These are phyloP conservation scores for Novumbra hubbsi DNA, from an alignment of 2,797 vertebrate species.

Conservation along the genomic window DNA sequence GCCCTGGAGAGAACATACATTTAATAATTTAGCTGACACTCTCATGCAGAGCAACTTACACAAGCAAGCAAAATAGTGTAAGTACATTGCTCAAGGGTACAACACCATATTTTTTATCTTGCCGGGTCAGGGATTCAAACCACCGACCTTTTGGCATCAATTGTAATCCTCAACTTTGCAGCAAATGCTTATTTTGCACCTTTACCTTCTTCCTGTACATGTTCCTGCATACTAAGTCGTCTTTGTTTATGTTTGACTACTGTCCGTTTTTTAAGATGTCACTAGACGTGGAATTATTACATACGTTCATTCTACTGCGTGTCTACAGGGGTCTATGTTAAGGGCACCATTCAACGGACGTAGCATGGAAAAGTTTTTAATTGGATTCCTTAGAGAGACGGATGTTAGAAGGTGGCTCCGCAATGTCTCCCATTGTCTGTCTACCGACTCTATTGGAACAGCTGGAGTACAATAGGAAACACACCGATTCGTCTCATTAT, in stretches of 20 bases:
- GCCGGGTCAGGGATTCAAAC: too few species aligned
- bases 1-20: neutral
- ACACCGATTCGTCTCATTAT: conserved; percentile 88
- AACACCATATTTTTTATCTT: too few species aligned
- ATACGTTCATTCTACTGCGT: neutral
- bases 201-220: neutral
- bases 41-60: neutral
- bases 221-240: neutral
- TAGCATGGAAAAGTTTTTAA: conserved; percentile 96
- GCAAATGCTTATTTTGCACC: neutral
- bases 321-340: neutral
- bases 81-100: too few species aligned
- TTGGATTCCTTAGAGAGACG: conserved; percentile 85
- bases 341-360: conserved; percentile 81
- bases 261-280: neutral
- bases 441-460: conserved; percentile 78
- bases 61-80: too few species aligned
- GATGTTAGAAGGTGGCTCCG: conserved; percentile 57
- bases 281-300: neutral
- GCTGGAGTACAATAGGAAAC: conserved; percentile 88
- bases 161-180: neutral
- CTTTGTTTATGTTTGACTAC: neutral
- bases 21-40: too few species aligned
- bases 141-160: too few species aligned
- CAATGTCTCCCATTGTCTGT: conserved; percentile 67